Percentiles rank a stretch among this genome's conserved stretches.
Evolutionary conservation across 1,140 invertebrate genomes (phyloP).

Genomic region (Lepidostoma basale): DNA sequence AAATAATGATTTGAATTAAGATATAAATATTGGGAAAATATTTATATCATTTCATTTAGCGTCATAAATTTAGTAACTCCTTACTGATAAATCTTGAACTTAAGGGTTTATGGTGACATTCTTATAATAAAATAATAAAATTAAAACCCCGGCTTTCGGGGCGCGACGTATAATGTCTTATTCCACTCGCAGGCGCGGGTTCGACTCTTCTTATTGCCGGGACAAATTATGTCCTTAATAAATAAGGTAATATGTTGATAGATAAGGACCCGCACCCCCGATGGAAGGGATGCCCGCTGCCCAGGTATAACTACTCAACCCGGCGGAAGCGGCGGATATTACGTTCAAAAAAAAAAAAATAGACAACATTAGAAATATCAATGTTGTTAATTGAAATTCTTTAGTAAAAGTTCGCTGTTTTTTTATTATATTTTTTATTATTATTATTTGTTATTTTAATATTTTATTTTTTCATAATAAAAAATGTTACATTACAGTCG

Average conservation of each 20-base stretch:
- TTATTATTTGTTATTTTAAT: too few relatives aligned
- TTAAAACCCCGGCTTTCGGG: neutral
- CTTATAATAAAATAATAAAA: conserved; percentile 21
- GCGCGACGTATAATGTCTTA: conserved; percentile 31
- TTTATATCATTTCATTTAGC: neutral
- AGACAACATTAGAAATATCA: too few relatives aligned
- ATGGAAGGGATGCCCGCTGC: conserved; percentile 25
- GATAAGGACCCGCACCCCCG: conserved; percentile 33
- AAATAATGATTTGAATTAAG: too few relatives aligned
- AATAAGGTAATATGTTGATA: conserved; percentile 42
- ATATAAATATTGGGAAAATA: too few relatives aligned
- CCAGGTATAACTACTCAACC: conserved; percentile 21
- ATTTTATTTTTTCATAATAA: too few relatives aligned
- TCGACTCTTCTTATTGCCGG: conserved; percentile 4
- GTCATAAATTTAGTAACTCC: neutral
- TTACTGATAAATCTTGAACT: conserved; percentile 4
- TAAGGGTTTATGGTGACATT: conserved; percentile 25
- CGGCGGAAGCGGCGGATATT: neutral
- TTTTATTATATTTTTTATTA: too few relatives aligned
- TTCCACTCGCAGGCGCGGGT: conserved; percentile 18
- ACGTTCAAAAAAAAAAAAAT: too few relatives aligned
- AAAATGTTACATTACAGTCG: too few relatives aligned
- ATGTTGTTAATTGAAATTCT: too few relatives aligned
- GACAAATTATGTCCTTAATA: conserved; percentile 42
- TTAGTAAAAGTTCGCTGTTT: too few relatives aligned